Conservation (phyloP, 2,888 invertebrate species). For the Zhuqinia jingwanae region DNA sequence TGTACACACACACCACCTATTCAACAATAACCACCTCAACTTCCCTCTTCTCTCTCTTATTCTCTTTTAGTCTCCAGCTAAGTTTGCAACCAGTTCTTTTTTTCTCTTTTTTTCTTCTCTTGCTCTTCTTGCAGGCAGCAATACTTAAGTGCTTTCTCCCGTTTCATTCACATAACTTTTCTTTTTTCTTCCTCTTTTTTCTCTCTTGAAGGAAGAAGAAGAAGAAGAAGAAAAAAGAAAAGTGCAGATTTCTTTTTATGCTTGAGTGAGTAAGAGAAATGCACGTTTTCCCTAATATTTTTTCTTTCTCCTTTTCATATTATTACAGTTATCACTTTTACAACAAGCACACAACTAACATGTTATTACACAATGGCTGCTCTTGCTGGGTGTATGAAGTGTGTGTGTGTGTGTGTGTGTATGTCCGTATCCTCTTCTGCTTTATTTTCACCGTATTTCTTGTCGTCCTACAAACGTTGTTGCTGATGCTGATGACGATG, state of each 20-base stretch:
- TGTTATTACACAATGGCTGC: conserved; percentile 18
- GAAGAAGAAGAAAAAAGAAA: conserved; percentile 31
- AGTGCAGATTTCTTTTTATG: conserved; percentile 69
- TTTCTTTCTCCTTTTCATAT: conserved; percentile 36
- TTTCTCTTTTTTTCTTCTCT: conserved; percentile 43
- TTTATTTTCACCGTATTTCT: conserved; percentile 11
- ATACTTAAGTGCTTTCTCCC: conserved; percentile 67
- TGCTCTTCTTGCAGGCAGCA: conserved; percentile 52
- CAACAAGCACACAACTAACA: neutral
- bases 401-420: no score
- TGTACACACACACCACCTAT: conserved; percentile 10
- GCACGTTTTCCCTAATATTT: conserved; percentile 40
- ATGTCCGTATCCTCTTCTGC: conserved; percentile 4
- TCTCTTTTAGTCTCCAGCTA: neutral
- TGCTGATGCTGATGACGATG: conserved; percentile 9
- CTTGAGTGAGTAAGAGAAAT: conserved; percentile 66
- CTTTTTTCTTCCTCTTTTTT: conserved; percentile 33
- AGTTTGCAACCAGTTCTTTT: conserved; percentile 51
- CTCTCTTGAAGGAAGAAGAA: conserved; percentile 13
- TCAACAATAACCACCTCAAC: conserved; percentile 10
- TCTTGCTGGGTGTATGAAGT: no score
- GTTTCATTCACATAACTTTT: conserved; percentile 62
- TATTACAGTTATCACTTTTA: conserved; percentile 30
- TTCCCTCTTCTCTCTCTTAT: neutral
- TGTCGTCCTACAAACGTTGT: neutral